These are phyloP conservation scores for Uropsilus gracilis DNA, from an alignment of 2,113 vertebrate genomes.

Conservation along the genomic window DNA sequence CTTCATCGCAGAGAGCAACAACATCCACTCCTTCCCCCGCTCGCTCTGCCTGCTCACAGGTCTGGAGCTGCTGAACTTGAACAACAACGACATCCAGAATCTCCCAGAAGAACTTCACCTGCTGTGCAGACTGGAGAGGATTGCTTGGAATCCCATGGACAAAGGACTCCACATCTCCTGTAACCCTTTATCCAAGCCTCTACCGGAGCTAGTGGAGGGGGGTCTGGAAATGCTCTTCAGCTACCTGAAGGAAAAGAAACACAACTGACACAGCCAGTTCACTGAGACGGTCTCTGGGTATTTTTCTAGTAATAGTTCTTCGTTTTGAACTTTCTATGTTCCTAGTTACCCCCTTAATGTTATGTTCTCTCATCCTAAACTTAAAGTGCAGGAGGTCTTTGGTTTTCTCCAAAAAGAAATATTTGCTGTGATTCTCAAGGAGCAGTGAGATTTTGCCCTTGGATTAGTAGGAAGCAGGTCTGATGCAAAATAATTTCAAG, in stretches of 20 bases:
- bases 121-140: constrained; percentile 87
- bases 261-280: constrained; percentile 70
- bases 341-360: background rate
- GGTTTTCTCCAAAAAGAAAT: background rate
- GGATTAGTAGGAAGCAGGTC: background rate
- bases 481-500: background rate
- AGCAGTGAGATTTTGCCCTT: background rate
- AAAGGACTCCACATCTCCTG: constrained; percentile 94
- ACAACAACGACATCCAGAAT: constrained; percentile 93
- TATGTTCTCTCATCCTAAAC: background rate
- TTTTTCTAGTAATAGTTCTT: constrained; percentile 20
- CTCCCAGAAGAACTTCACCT: constrained; percentile 92
- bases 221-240: constrained; percentile 91
- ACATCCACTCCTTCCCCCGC: constrained; percentile 90
- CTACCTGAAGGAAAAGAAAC: constrained; percentile 92
- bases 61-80: constrained; percentile 94
- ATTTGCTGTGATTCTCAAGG: background rate
- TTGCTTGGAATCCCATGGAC: constrained; percentile 95
- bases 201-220: constrained; percentile 91
- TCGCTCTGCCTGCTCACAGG: constrained; percentile 89
- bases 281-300: accelerated
- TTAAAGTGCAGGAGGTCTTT: background rate
- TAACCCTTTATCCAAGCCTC: constrained; percentile 93
- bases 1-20: constrained; percentile 94
- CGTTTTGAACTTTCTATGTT: constrained; percentile 48